Conservation (phyloP, 2,113 vertebrate genomes). For the Eulemur rufifrons region DNA sequence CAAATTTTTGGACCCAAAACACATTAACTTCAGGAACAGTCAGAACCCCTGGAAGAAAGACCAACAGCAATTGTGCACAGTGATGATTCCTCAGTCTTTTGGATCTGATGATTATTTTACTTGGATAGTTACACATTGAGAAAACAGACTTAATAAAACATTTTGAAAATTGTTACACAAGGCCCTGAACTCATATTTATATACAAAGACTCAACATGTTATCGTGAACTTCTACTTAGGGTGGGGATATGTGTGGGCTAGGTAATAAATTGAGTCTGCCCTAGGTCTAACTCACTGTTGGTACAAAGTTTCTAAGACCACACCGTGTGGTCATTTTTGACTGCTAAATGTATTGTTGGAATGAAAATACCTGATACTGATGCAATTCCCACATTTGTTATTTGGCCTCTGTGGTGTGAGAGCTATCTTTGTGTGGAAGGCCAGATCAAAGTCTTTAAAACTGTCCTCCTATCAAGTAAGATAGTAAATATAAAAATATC, state of each 20-base stretch:
- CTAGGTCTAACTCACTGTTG: background rate
- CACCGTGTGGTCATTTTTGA: background rate
- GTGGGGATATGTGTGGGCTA: no score
- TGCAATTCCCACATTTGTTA: background rate
- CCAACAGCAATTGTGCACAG: background rate
- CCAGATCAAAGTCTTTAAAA: background rate
- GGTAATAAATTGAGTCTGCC: background rate
- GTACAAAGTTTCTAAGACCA: background rate
- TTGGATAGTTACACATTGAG: background rate
- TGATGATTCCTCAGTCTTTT: background rate
- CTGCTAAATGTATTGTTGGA: background rate
- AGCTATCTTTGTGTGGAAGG: background rate
- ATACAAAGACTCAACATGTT: background rate
- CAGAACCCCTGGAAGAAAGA: background rate
- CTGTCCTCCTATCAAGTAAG: background rate
- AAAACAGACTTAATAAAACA: background rate
- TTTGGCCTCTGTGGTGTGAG: background rate
- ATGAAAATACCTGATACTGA: background rate
- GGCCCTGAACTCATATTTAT: no score
- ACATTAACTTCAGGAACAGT: background rate
- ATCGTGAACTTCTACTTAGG: background rate
- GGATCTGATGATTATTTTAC: background rate
- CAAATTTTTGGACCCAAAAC: background rate
- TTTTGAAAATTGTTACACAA: background rate
- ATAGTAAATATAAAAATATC: background rate